Evolutionary conservation across 2,797 vertebrate genomes (phyloP), one percentile per base, ranked within the genome.

Genomic region (Pangasius sanitwongsei): DNA sequence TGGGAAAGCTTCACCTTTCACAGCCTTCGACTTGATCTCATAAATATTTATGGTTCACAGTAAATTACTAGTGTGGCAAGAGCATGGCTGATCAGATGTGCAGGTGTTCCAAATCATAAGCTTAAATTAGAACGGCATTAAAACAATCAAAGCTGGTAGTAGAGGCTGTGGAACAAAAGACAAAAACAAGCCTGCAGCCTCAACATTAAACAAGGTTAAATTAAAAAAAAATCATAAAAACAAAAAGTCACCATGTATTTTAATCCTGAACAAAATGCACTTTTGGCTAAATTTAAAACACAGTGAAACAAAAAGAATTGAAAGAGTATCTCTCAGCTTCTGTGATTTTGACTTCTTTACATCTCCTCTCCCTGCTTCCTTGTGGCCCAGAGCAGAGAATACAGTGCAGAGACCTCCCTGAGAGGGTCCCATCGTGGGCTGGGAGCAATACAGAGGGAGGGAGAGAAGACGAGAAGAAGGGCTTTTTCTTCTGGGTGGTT

Each of bases 401-500:
- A 89, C 75, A 90, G 89, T 83, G 89, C 85, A 77, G 87, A 90
- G 90, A 90, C 92, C 91, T 87, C 74, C 50, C 91, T 83, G 89
- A 89, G 88, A 91, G 91, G 85, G 89, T 90, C 92, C 91, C 83
- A 85, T 89, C 88, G 20, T 91, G 77, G 87, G 92, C 91, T 91
- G 78, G 88, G 88, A 91, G 92, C 90, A 25, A 89, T 87, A 69
- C 59, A 87, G 86, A 86, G 89, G 86, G 91, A 91, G 92, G 61
- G 25, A 75, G 57, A 57, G 53, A 80, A 70, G 80, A 65, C 86
- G 74, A 83, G 80, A 89, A 90, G 11, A 86, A 92, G 92, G 92
- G 91, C 90, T 92, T 91, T 92, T 92, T 90, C 92, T 93, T 90
- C 91, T 92, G 94, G 92, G 89, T 93, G 94, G 92, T 95, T 94